A percentile compares a stretch with the other conserved stretches of the same genome.
Evolutionary conservation across 2,113 vertebrate species (phyloP).

Genomic region (Eurypyga helias): DNA sequence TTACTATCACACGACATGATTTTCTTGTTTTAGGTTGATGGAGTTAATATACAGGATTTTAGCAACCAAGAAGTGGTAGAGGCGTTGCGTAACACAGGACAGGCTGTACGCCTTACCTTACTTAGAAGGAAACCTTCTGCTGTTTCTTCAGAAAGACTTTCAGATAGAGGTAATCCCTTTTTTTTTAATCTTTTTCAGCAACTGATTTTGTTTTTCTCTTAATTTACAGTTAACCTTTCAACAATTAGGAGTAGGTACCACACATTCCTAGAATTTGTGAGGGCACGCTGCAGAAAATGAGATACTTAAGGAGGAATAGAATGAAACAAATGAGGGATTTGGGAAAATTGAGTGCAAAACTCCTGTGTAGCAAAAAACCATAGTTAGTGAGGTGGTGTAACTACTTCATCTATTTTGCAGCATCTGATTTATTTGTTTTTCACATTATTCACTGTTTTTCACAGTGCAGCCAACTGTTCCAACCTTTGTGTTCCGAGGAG

Average conservation of each 20-base stretch:
- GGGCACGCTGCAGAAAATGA: not conserved
- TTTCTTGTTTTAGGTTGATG: conserved; percentile 81
- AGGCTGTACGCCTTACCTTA: conserved; percentile 85
- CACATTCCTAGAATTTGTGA: not conserved
- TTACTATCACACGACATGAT: not conserved
- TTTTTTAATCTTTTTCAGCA: not conserved
- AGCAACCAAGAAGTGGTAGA: conserved; percentile 92
- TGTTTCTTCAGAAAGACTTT: conserved; percentile 60
- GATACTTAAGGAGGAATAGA: not conserved
- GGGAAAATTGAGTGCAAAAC: not conserved
- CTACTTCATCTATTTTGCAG: not conserved
- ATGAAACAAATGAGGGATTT: not conserved
- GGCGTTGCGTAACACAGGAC: conserved; percentile 84
- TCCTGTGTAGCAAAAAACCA: not conserved
- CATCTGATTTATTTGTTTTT: not conserved
- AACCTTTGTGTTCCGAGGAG: conserved; percentile 14
- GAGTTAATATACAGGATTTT: conserved; percentile 87
- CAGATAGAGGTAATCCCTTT: conserved; percentile 79
- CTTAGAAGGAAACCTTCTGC: conserved; percentile 76
- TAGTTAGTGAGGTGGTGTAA: not conserved
- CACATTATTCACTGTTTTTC: not conserved
- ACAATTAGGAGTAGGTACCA: not conserved
- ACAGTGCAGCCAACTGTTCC: conserved; percentile 19
- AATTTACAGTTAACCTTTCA: not conserved
- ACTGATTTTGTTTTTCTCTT: not conserved